Conservation (phyloP, 23 tunicate species). For the Corella eumyota region DNA sequence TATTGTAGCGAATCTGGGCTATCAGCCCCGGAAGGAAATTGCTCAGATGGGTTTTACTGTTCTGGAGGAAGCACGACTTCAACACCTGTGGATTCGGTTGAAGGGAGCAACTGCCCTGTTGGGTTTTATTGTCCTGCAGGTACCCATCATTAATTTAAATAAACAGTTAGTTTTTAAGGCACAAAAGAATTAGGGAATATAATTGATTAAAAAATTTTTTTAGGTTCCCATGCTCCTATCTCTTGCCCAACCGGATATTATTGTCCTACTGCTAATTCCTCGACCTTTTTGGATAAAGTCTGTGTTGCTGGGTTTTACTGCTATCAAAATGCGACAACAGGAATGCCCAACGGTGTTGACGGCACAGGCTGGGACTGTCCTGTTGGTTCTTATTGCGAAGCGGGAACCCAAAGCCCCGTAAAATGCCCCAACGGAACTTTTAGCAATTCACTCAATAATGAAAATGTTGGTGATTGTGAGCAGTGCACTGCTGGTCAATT, state of each 20-base stretch:
- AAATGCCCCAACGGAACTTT: conserved; percentile 73
- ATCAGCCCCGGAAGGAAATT: conserved; percentile 33
- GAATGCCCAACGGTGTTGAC: conserved; percentile 42
- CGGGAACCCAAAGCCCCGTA: conserved; percentile 27
- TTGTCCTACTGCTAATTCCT: conserved; percentile 41
- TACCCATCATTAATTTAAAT: background rate
- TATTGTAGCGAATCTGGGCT: conserved; percentile 37
- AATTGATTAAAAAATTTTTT: background rate
- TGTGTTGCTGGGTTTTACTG: conserved; percentile 79
- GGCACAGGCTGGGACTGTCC: conserved; percentile 72
- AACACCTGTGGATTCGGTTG: conserved; percentile 40
- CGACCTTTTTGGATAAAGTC: conserved; percentile 12
- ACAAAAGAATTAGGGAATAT: background rate
- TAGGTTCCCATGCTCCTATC: conserved; percentile 55
- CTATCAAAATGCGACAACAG: conserved; percentile 36
- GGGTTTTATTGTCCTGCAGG: conserved; percentile 92
- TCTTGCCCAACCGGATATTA: conserved; percentile 81
- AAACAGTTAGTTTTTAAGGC: background rate
- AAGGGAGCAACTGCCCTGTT: conserved; percentile 73
- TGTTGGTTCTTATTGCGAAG: conserved; percentile 58
- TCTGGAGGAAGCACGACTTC: conserved; percentile 24
- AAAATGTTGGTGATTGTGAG: conserved; percentile 35
- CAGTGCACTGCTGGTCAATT: conserved; percentile 49
- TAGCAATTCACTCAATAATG: conserved; percentile 9
- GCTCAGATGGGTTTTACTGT: conserved; percentile 83